Evolutionary conservation across 2,888 invertebrate species (phyloP).

Genomic region (Byasa hedistus): DNA sequence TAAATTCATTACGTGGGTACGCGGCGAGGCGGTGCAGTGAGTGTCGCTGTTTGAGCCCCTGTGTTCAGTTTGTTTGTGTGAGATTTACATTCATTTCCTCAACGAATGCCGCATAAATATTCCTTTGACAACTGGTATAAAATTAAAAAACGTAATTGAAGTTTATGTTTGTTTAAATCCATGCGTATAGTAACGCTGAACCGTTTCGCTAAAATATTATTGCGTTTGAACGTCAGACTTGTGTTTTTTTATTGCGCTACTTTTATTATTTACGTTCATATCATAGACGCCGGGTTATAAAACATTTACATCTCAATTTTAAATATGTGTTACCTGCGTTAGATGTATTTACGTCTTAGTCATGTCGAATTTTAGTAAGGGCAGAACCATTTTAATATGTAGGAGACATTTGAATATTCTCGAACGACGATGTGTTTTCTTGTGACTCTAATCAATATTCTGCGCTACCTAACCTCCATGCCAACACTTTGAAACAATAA

Average conservation of each 20-base stretch:
- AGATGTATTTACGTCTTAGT: no score
- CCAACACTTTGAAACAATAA: no score
- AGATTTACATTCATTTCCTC: slow-evolving; percentile 13
- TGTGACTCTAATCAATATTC: no score
- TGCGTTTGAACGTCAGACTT: background rate
- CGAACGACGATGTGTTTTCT: no score
- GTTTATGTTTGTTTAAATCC: slow-evolving; percentile 4
- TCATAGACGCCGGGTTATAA: no score
- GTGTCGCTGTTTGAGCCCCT: background rate
- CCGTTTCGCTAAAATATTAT: background rate
- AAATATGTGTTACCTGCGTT: slow-evolving; percentile 2
- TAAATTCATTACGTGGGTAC: slow-evolving; percentile 4
- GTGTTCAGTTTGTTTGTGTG: slow-evolving; percentile 10
- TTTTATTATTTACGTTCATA: no score
- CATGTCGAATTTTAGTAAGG: no score
- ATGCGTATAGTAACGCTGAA: background rate
- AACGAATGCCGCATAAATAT: background rate
- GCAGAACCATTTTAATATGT: no score
- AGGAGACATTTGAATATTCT: no score
- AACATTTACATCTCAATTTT: background rate
- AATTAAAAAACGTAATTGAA: slow-evolving; percentile 17
- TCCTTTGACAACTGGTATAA: slow-evolving; percentile 10
- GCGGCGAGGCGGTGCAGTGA: background rate
- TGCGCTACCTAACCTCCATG: no score
- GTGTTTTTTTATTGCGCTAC: slow-evolving; percentile 2